Conservation (phyloP, 2,113 vertebrate species). For the Lontra canadensis region DNA sequence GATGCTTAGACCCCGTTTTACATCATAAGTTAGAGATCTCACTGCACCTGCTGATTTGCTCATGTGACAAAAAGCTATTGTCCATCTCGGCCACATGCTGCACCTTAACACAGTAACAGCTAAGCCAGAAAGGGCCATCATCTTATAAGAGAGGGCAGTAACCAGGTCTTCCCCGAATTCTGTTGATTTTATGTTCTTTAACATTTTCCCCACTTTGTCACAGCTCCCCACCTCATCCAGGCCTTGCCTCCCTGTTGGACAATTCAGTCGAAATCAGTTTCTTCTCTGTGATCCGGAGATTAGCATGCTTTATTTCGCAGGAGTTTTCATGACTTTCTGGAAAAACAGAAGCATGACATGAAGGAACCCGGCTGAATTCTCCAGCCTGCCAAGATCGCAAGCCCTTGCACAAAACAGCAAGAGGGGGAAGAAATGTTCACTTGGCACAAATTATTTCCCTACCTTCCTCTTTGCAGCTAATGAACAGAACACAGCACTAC, state of each 20-base stretch:
- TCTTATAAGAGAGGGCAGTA: not conserved
- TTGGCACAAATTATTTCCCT: not conserved
- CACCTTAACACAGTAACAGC: not conserved
- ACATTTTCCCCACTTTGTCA: accelerated
- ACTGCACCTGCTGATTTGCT: not conserved
- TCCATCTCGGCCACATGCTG: not conserved
- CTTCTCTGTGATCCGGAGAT: not conserved
- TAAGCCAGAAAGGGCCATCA: not conserved
- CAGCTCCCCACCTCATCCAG: not conserved
- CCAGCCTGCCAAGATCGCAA: not conserved
- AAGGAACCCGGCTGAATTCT: not conserved
- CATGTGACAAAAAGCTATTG: not conserved
- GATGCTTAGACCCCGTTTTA: accelerated
- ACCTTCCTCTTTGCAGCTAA: not conserved
- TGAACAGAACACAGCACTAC: not conserved
- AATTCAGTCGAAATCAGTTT: not conserved
- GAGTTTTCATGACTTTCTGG: not conserved
- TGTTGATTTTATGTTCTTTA: too few relatives aligned
- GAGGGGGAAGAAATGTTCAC: not conserved
- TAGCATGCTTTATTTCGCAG: not conserved
- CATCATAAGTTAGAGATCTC: too few relatives aligned
- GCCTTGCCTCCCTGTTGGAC: not conserved
- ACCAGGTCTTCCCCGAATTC: too few relatives aligned
- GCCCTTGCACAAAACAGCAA: not conserved
- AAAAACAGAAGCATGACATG: not conserved